These are phyloP conservation scores for Allygus modestus DNA, from an alignment of 2,888 invertebrate genomes.

Conservation along the genomic window DNA sequence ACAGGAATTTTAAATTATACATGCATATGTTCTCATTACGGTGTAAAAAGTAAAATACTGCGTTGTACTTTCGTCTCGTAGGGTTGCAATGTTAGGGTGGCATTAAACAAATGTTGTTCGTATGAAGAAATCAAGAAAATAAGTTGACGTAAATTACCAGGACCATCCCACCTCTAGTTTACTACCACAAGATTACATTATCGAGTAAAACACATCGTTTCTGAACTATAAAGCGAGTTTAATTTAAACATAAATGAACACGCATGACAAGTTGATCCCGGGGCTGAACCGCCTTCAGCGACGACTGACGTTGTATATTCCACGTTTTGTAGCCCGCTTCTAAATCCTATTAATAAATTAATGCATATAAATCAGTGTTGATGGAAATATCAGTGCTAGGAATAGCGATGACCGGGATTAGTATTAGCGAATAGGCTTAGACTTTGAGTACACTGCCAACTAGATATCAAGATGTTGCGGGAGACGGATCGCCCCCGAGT, in stretches of 20 bases:
- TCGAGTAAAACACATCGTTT: not conserved
- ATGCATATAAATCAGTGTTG: slow-evolving; percentile 41
- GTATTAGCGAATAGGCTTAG: slow-evolving; percentile 58
- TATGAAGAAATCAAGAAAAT: too few relatives aligned
- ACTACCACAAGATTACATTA: not conserved
- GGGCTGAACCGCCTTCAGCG: not conserved
- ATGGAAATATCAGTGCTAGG: slow-evolving; percentile 56
- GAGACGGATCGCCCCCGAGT: slow-evolving; percentile 21
- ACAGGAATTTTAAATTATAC: too few relatives aligned
- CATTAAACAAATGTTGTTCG: too few relatives aligned
- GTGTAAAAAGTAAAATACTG: too few relatives aligned
- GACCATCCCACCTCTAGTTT: not conserved
- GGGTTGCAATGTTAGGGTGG: too few relatives aligned
- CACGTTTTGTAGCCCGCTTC: slow-evolving; percentile 22
- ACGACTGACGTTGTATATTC: slow-evolving; percentile 22
- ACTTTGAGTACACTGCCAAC: slow-evolving; percentile 51
- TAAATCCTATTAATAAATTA: slow-evolving; percentile 56
- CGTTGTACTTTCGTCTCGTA: too few relatives aligned
- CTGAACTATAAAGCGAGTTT: not conserved
- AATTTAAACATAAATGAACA: not conserved
- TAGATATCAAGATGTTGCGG: slow-evolving; percentile 34
- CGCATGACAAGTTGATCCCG: not conserved
- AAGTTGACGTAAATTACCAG: not conserved
- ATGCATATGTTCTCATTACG: too few relatives aligned
- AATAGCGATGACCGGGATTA: slow-evolving; percentile 51